Evolutionary conservation across 2,888 invertebrate species (phyloP).

Genomic region (Ceratothoa steindachneri): DNA sequence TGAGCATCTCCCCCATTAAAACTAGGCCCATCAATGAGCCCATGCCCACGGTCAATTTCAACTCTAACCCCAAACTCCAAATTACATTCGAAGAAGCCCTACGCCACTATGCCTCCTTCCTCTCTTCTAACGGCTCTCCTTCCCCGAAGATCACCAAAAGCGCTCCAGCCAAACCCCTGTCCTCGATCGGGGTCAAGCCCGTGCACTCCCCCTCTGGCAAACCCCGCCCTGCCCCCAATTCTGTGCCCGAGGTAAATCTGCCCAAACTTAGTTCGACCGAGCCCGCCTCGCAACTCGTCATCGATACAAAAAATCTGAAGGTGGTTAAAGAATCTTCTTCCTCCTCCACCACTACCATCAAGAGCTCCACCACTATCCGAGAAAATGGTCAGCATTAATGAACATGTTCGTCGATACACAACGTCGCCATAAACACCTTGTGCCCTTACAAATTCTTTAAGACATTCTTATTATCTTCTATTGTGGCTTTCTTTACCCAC

Average conservation of each 20-base stretch:
- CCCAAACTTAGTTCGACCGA: background rate
- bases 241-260: background rate
- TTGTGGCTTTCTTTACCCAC: too few relatives aligned
- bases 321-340: background rate
- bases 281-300: background rate
- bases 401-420: too few relatives aligned
- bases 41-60: background rate
- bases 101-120: background rate
- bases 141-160: background rate
- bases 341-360: too few relatives aligned
- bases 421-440: too few relatives aligned
- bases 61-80: background rate
- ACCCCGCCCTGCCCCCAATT: background rate
- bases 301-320: background rate
- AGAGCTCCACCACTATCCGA: too few relatives aligned
- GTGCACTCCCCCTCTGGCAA: background rate
- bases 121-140: background rate
- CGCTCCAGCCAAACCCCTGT: constrained; percentile 1
- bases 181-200: background rate
- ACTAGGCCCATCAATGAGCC: background rate
- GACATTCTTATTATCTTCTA: too few relatives aligned
- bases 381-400: too few relatives aligned
- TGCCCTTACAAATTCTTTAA: too few relatives aligned
- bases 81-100: background rate
- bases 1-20: constrained; percentile 3